Evolutionary conservation across 1,140 invertebrate genomes (phyloP), one percentile per base, ranked within the genome.

Genomic region (Drosophila trapezifrons): DNA sequence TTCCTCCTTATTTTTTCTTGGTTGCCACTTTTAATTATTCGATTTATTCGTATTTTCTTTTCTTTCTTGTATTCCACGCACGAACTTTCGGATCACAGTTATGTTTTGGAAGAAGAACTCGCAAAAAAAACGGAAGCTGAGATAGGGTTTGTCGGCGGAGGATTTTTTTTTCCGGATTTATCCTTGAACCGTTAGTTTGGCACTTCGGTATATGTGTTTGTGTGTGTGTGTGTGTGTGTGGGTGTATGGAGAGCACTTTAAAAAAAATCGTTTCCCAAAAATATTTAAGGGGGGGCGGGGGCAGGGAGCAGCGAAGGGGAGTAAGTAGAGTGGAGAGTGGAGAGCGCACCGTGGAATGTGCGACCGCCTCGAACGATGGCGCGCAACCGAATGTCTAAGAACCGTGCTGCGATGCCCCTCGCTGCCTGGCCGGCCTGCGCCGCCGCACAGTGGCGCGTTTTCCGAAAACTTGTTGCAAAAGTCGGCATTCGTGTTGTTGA

Each of bases 331-430:
- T 38, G n/a, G 54, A 40, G 38, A 12, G 27, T 10, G 49, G 22
- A 57, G 17, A 89, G 67, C 78, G 52, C 74, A 90, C 87, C 89
- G 89, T 86, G 89, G 89, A 82, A 71, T 86, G 78, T 90, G 81
- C 89, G 89, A 86, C 89, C 89, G 89, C 81, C 67, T 81, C 81
- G 90, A 64, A 90, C 84, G 76, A 91, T 90, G 89, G 89, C 89
- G 78, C 89, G 85, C 89, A 90, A 91, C 76, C 79, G 85, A 91
- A 91, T 91, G 78, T 90, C 76, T 74, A 91, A 89, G 80, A 87
- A 87, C 85, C 87, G 67, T 70, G 73, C 55, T 56, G 62, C 40
- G 52, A 40, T 58, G 58, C 60, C 49, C 55, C 59, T 73, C 60
- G 76, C 63, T 62, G 82, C 32, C 8, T 18, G 51, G 13, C 29